Evolutionary conservation across 1,140 invertebrate genomes (phyloP), one percentile per base, ranked within the genome.

Genomic region (Hyphantria cunea): DNA sequence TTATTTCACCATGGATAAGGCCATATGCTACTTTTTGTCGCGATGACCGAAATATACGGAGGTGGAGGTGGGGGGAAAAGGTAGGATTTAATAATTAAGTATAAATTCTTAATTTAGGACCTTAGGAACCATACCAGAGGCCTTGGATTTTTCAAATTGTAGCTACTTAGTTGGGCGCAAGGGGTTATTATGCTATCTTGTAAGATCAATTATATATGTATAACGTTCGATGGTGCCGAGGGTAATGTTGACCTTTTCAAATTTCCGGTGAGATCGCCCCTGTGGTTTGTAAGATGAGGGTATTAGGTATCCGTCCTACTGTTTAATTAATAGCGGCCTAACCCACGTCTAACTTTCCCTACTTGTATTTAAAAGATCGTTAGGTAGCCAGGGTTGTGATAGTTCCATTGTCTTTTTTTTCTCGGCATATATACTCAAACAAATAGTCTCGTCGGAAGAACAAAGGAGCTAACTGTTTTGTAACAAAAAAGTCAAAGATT

Each of bases 281-380:
- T n/a, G 58, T 60, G 64, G 59, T 56, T 56, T 54, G 44, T 50
- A 68, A 68, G 62, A 67, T 64, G 58, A 66, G 67, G 66, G 71
- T 68, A 72, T 63, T 71, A 70, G 32, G 64, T 31, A 53, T 50
- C 63, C 70, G 58, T 39, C 66, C 53, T 74, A 61, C 64, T 54
- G 61, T 64, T 60, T 74, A 76, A 74, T 74, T 79, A 79, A 74
- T 72, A 64, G 65, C 58, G 64, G 66, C 66, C 76, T 69, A 71
- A 76, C 65, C 73, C 65, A 52, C 49, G 64, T 63, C 47, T 61
- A 72, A 72, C 72, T 72, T 72, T 50, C 47, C 33, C 47, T 50
- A 31, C 48, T 42, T 56, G 60, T 63, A 48, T 64, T 63, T 58
- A 63, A 65, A 48, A 65, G 56, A 62, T 52, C 52, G 31, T 50